Evolutionary conservation across 2,888 invertebrate genomes (phyloP), one percentile per base, ranked within the genome.

Genomic region (Phania funesta): DNA sequence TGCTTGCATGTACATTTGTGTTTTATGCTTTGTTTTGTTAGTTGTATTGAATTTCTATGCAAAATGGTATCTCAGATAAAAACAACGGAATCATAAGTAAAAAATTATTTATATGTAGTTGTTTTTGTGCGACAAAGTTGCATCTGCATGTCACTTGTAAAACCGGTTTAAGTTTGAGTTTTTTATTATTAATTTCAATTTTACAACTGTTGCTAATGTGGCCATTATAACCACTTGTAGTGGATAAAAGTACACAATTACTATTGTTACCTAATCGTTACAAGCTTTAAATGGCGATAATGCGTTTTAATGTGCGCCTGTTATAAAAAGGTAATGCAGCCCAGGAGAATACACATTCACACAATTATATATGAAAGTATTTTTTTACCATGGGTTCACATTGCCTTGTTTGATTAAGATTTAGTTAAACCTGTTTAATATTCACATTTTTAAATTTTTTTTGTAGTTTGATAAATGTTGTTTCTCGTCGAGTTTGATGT

Each of bases 181-280:
- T 22, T 38, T 20, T 18, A 29, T 16, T 11, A n/a, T n/a, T n/a
- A n/a, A n/a, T 26, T 32, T 16, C 9, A 13, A 3, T n/a, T 50
- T 50, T 20, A n/a, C 48, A 24, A 46, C 32, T 71, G 20, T n/a
- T 46, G 22, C 20, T 13, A 38, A 35, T 64, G n/a, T 35, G 18
- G 24, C 2, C 16, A 32, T 32, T 46, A 46, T 20, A 32, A 22
- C 20, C 54, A 58, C 16, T 67, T 67, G 16, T 29, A 32, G 50
- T 41, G 50, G 58, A 76, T 76, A 76, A 58, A 50, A 50, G 26
- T 20, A 26, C 13, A 76, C 29, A 60, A 58, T 50, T 67, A 41
- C 41, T 60, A 60, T 52, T 41, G 22, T 8, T 41, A 24, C 50
- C 60, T 67, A 60, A 52, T 60, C 54, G 67, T 41, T 60, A 76